phyloP scores from a whole-genome alignment of 1,140 invertebrate species.

The Caenorhabditis inopinata region DNA sequence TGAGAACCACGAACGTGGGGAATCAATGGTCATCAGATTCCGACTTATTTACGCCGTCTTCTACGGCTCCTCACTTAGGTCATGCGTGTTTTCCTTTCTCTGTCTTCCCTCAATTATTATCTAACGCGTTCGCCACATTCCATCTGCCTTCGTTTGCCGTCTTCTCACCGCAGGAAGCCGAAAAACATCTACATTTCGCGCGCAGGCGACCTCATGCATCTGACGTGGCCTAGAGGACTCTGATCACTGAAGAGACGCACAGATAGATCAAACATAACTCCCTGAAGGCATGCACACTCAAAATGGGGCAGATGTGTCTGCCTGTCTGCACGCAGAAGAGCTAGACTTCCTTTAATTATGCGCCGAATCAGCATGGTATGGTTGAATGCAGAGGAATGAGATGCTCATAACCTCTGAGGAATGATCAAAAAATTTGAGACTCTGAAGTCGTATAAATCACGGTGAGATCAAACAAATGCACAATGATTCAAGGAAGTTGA shows the following conservation, averaged over 20 bases:
- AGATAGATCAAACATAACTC: neutral
- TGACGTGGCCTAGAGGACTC: neutral
- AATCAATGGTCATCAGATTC: too few species aligned
- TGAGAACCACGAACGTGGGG: too few species aligned
- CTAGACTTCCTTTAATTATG: neutral
- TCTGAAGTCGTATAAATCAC: too few species aligned
- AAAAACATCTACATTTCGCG: conserved; percentile 5
- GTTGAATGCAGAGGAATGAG: neutral
- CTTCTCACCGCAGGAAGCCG: neutral
- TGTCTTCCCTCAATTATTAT: neutral
- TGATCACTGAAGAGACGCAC: neutral
- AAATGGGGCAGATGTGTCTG: neutral
- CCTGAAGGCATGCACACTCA: neutral
- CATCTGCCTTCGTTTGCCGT: neutral
- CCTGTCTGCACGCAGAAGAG: neutral
- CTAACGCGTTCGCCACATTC: neutral
- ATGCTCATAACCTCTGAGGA: too few species aligned
- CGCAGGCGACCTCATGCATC: neutral
- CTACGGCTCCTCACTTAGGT: too few species aligned
- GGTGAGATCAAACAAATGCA: too few species aligned
- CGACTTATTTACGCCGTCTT: too few species aligned
- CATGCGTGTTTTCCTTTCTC: too few species aligned
- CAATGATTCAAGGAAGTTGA: too few species aligned
- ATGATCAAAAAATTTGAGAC: too few species aligned
- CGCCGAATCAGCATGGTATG: neutral